Base-by-base conservation (phyloP, 2,113 vertebrate species). In the Charina bottae region DNA sequence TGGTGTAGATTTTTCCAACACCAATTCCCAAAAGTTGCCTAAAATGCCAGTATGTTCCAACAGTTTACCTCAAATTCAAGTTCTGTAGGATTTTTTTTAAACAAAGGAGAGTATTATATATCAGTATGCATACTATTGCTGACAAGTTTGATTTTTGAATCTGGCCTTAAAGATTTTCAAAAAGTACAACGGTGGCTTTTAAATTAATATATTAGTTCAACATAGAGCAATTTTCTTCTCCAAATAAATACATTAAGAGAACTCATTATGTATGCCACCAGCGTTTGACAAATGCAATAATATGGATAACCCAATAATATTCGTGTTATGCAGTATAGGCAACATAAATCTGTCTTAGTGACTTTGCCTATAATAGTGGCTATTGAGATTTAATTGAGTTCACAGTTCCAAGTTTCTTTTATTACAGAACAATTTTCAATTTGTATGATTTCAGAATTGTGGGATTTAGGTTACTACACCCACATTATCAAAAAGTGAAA, bases 291-390 rank as follows among this genome's bases (percentile, higher is more conserved):
- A 93, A 94, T 93, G 89, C 64, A 91, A 24, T 42, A 42, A 93
- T 89, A 96, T 2, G 37, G 54, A 95, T 56, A 86, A 95, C 83
- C 54, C 58, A 0, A 84, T 84, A 89, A 90, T 94, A 95, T 94
- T n/a, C 88, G 24, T 90, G 1, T 90, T 33, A 94, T 92, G 92
- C 37, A 95, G 94, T 95, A 92, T 94, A 95, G 95, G 59, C 94
- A 94, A 87, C 85, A 53, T 87, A 97, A 94, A 97, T 95, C 97
- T 93, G 88, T 54, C 58, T 92, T 21, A 84, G 94, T 37, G 94
- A 95, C 95, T 94, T 91, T 94, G 88, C 89, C 55, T 83, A 0
- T 91, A 98, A 98, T 94, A 96, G 96, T 95, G 96, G 96, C 96
- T 97, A 94, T 3, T 42, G 42, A 42, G 59, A n/a, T 89, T 86